Conservation (phyloP, 2,797 vertebrate genomes). For the Myotis vivesi region DNA sequence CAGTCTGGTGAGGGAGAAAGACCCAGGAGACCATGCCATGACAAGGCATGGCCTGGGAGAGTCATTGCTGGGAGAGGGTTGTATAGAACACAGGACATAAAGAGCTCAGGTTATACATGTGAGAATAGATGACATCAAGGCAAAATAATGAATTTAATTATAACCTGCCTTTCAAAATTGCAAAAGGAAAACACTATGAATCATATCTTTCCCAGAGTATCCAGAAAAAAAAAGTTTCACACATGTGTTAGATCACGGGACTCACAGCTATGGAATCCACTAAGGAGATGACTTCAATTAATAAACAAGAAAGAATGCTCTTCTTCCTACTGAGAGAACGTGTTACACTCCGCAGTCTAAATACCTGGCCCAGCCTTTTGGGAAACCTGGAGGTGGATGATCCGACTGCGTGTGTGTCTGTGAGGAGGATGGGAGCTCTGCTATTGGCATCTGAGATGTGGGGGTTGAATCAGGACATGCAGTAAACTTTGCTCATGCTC, state of each 20-base stretch:
- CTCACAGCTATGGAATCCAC: not conserved
- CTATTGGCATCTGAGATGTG: not conserved
- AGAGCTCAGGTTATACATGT: not conserved
- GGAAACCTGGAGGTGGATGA: not conserved
- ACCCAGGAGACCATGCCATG: not conserved
- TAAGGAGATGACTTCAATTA: not conserved
- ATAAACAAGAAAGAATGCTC: not conserved
- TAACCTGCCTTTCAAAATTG: not conserved
- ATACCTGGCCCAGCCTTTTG: not conserved
- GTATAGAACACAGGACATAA: rapidly evolving
- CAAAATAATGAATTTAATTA: not conserved
- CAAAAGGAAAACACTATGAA: not conserved
- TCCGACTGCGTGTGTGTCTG: not conserved
- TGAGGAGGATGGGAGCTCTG: not conserved
- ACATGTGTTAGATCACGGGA: no score
- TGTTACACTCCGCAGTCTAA: not conserved
- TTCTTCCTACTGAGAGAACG: not conserved
- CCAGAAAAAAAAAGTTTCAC: not conserved
- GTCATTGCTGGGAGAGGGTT: not conserved
- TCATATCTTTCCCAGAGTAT: not conserved
- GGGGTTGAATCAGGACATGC: not conserved
- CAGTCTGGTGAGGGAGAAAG: not conserved
- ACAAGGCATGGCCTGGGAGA: no score
- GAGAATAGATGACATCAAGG: not conserved
- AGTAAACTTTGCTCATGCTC: not conserved